phyloP scores from a whole-genome alignment of 2,797 vertebrate genomes.

The Epinephelus coioides region DNA sequence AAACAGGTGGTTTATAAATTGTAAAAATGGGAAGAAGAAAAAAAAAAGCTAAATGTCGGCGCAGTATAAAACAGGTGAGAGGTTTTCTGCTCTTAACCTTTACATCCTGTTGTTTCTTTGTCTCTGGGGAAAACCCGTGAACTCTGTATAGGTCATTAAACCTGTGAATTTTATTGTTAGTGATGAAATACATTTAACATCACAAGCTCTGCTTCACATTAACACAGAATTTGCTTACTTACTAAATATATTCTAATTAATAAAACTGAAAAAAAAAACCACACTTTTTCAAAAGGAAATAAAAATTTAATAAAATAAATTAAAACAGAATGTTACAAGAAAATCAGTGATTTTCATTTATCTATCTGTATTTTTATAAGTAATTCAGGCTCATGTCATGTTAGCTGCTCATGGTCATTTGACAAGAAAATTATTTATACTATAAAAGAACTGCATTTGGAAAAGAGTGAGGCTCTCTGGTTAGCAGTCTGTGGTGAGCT shows the following conservation, averaged over 20 bases:
- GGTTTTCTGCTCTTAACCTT: slow-evolving; percentile 49
- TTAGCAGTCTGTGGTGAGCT: slow-evolving; percentile 53
- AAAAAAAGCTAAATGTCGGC: background rate
- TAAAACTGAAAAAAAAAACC: background rate
- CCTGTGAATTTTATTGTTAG: slow-evolving; percentile 68
- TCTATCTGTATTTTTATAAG: background rate
- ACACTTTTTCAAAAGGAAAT: background rate
- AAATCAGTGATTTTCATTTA: background rate
- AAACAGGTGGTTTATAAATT: slow-evolving; percentile 47
- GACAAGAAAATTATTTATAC: slow-evolving; percentile 4
- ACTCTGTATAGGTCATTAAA: slow-evolving; percentile 62
- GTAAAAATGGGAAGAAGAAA: background rate
- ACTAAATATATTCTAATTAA: background rate
- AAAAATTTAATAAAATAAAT: background rate
- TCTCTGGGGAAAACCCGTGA: slow-evolving; percentile 52
- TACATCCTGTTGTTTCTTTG: slow-evolving; percentile 53
- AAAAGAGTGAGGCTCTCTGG: slow-evolving; percentile 46
- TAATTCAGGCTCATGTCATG: slow-evolving; percentile 5
- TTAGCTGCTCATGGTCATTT: background rate
- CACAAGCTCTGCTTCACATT: slow-evolving; percentile 37
- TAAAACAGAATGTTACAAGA: background rate
- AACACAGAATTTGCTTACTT: slow-evolving; percentile 7
- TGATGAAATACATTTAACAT: slow-evolving; percentile 51
- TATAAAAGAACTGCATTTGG: slow-evolving; percentile 36
- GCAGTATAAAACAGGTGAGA: slow-evolving; percentile 40